A percentile compares a stretch with the other conserved stretches of the same genome.
Conservation (phyloP, 2,888 invertebrate species). For the Chaitophorus viminalis region DNA sequence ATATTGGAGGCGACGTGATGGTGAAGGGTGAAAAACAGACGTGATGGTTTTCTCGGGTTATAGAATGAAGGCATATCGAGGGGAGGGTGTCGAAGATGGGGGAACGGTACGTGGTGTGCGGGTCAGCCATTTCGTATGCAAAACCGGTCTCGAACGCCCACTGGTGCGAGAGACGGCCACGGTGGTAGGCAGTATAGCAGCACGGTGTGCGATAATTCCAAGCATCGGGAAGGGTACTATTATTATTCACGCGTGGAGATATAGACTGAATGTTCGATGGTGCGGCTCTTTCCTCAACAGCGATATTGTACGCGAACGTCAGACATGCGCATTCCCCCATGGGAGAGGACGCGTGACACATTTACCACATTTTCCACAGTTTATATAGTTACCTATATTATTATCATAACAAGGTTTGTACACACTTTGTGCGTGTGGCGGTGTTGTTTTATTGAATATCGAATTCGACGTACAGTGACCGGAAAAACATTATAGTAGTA, state of each 20-base stretch:
- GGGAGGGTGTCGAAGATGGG: no score
- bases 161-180: not conserved
- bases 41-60: constrained; percentile 50
- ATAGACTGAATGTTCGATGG: no score
- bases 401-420: not conserved
- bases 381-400: no score
- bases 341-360: not conserved
- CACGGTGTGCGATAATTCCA: not conserved
- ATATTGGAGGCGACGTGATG: not conserved
- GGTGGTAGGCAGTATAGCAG: not conserved
- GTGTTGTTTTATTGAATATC: not conserved
- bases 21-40: constrained; percentile 29
- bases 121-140: constrained; percentile 45
- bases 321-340: not conserved
- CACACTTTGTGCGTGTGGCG: not conserved
- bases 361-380: no score
- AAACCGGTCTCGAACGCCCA: constrained; percentile 53
- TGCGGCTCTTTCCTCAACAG: not conserved
- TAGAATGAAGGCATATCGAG: not conserved
- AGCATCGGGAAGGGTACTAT: not conserved
- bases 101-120: not conserved
- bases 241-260: not conserved
- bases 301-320: not conserved
- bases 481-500: no score
- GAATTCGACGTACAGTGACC: not conserved